Base-by-base conservation (phyloP, 1,140 invertebrate species). In the Calliphora vicina region DNA sequence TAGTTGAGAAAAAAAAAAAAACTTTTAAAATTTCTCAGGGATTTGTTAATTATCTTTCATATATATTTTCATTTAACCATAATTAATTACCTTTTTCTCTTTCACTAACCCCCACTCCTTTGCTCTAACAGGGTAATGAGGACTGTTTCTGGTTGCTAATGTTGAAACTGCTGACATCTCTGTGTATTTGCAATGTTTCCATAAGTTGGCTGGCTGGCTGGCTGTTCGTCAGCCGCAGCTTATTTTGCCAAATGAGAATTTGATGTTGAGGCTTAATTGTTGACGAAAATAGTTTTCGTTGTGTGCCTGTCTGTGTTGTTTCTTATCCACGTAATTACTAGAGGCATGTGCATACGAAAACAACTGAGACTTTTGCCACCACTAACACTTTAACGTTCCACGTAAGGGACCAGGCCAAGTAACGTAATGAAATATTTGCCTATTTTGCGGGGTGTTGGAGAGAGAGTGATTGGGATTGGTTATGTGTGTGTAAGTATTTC, bases 281-380 rank as follows among this genome's bases (percentile, higher is more conserved):
- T 78, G 74, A 78, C 74, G 23, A 78, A 78, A 78, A 78, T 78
- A 78, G 74, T 78, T 78, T 74, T 73, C n/a, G n/a, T n/a, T 73
- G 6, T 35, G 35, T 35, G 6, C 10, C 10, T 35, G 6, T 71
- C 23, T 71, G n/a, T 20, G 0, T 72, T 27, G n/a, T 71, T 71
- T 20, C 17, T 71, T n/a, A n/a, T 71, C 12, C 15, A 23, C 45
- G 45, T 50, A 50, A 50, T 50, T 50, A 50, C 45, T 50, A 50
- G 15, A 50, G 45, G 45, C 45, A 50, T 50, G 45, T 50, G 45
- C 45, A 50, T 50, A 50, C 12, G 13, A 50, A 50, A 50, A 50
- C 45, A 50, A 50, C 45, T 50, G 17, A 50, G 17, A 17, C 45
- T 50, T 50, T 50, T 50, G 45, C 35, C 35, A 35, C 35, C 35